A percentile compares a stretch with the other conserved stretches of the same genome.
Evolutionary conservation across 2,113 vertebrate genomes (phyloP).

Genomic region (Excalfactoria chinensis): DNA sequence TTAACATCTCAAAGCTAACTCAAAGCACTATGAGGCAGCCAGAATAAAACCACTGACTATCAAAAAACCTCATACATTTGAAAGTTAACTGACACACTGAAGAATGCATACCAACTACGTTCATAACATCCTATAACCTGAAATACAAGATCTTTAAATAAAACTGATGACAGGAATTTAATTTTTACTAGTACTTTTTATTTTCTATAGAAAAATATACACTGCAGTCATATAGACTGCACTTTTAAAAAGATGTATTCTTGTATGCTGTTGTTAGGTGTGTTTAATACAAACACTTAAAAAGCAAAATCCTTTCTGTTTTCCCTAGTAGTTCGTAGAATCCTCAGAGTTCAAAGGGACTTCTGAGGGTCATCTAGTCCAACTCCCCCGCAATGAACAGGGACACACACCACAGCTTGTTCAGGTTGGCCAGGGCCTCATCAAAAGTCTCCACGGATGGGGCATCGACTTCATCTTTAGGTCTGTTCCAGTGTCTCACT

Average conservation of each 20-base stretch:
- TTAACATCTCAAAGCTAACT: conserved; percentile 50
- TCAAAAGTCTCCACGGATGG: too few species aligned
- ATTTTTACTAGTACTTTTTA: neutral
- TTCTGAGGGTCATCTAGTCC: too few species aligned
- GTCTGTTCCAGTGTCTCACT: too few species aligned
- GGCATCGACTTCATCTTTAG: too few species aligned
- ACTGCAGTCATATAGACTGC: neutral
- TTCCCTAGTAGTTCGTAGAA: neutral
- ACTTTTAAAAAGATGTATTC: neutral
- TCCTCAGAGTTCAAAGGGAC: too few species aligned
- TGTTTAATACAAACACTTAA: neutral
- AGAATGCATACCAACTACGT: neutral
- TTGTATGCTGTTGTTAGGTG: neutral
- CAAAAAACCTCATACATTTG: neutral
- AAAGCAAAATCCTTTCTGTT: neutral
- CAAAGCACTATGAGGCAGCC: conserved; percentile 19
- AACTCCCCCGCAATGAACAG: too few species aligned
- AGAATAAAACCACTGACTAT: neutral
- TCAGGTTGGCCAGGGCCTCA: too few species aligned
- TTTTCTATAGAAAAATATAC: too few species aligned
- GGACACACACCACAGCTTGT: too few species aligned
- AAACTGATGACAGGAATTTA: neutral
- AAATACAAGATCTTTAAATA: neutral
- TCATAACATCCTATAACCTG: neutral
- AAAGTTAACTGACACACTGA: neutral